Evolutionary conservation across 2,888 invertebrate genomes (phyloP).

Genomic region (Cheilosia variabilis): DNA sequence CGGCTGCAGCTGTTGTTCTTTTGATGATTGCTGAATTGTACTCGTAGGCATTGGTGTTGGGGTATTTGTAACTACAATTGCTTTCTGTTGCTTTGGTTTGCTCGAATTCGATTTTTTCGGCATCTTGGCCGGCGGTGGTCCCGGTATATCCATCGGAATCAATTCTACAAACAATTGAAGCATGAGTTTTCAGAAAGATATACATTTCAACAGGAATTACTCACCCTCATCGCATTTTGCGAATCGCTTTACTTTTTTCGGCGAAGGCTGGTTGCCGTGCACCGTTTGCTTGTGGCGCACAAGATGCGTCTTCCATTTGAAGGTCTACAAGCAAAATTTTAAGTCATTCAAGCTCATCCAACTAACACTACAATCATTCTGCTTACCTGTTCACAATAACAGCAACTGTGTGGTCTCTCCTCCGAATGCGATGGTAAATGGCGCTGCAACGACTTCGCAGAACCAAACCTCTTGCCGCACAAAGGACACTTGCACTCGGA

Average conservation of each 20-base stretch:
- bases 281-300: slow-evolving; percentile 83
- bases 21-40: slow-evolving; percentile 80
- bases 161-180: slow-evolving; percentile 77
- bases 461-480: slow-evolving; percentile 83
- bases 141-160: slow-evolving; percentile 82
- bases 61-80: slow-evolving; percentile 79
- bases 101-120: slow-evolving; percentile 81
- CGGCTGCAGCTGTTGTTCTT: slow-evolving; percentile 75
- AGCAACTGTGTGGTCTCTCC: slow-evolving; percentile 83
- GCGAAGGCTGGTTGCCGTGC: slow-evolving; percentile 82
- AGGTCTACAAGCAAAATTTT: slow-evolving; percentile 78
- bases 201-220: slow-evolving; percentile 15
- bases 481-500: slow-evolving; percentile 83
- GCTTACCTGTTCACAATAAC: slow-evolving; percentile 82
- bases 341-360: neutral
- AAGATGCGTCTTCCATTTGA: slow-evolving; percentile 83
- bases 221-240: slow-evolving; percentile 82
- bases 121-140: slow-evolving; percentile 82
- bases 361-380: neutral
- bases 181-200: neutral
- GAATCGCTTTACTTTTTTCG: slow-evolving; percentile 82
- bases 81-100: slow-evolving; percentile 81
- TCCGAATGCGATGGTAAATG: slow-evolving; percentile 84
- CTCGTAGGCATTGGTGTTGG: slow-evolving; percentile 82
- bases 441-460: slow-evolving; percentile 82